A percentile compares a stretch with the other conserved stretches of the same genome.
Conservation (phyloP, 2,888 invertebrate species). For the Tipula confusa region DNA sequence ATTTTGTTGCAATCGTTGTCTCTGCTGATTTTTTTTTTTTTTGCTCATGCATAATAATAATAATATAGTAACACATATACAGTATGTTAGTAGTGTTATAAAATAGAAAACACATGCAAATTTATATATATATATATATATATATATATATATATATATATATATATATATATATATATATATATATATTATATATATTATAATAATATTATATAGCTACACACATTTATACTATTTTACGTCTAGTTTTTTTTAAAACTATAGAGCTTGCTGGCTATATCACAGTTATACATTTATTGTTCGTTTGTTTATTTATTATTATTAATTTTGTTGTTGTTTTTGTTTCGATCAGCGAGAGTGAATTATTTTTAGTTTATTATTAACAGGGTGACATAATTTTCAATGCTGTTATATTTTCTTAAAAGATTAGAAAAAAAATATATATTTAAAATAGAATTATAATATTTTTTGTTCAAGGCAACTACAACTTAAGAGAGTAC, state of each 20-base stretch:
- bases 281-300: constrained; percentile 27
- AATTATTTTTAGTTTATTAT: constrained; percentile 27
- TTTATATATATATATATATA: not conserved
- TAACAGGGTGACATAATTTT: constrained; percentile 21
- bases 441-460: not conserved
- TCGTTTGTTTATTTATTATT: constrained; percentile 16
- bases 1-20: constrained; percentile 13
- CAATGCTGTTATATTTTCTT: not conserved
- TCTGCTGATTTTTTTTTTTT: not conserved
- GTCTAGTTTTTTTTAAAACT: not conserved
- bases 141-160: too few relatives aligned
- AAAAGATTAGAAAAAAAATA: not conserved
- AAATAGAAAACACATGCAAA: constrained; percentile 14
- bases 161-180: too few relatives aligned
- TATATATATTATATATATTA: too few relatives aligned
- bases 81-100: not conserved
- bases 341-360: constrained; percentile 28
- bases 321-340: not conserved
- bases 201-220: too few relatives aligned
- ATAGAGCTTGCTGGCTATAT: not conserved
- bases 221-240: not conserved
- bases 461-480: not conserved
- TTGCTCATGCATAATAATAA: not conserved
- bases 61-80: not conserved
- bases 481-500: too few relatives aligned